phyloP scores from a whole-genome alignment of 2,113 vertebrate genomes.

The Geothlypis trichas region DNA sequence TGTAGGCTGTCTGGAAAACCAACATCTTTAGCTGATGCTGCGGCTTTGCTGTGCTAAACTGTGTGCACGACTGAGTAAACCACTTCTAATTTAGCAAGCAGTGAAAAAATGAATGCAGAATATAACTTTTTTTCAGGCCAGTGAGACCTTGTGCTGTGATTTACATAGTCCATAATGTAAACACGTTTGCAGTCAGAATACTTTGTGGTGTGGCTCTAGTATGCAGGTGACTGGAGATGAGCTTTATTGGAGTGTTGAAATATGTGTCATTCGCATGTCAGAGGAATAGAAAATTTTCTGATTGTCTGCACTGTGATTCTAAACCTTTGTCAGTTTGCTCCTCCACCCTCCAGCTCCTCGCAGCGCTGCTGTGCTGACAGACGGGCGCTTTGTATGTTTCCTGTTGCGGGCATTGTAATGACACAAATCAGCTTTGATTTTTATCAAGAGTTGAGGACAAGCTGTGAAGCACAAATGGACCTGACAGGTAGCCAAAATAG shows the following conservation, averaged over 20 bases:
- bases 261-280: not conserved
- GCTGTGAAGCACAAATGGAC: not conserved
- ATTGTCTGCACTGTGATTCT: not conserved
- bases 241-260: not conserved
- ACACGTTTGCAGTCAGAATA: not conserved
- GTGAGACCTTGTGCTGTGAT: not conserved
- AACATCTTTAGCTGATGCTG: not conserved
- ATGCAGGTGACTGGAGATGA: not conserved
- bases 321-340: not conserved
- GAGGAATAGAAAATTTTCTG: not conserved
- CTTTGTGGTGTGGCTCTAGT: not conserved
- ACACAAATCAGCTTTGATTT: slow-evolving; percentile 22
- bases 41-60: slow-evolving; percentile 4
- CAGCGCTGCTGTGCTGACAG: not conserved
- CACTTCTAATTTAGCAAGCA: not conserved
- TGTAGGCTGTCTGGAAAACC: not conserved
- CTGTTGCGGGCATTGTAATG: not conserved
- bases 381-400: not conserved
- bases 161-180: not conserved
- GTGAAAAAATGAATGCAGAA: not conserved
- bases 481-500: not conserved
- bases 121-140: slow-evolving; percentile 4
- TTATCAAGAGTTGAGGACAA: not conserved
- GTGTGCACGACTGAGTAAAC: not conserved
- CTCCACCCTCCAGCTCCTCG: not conserved